Evolutionary conservation across 2,113 vertebrate species (phyloP), one percentile per base, ranked within the genome.

Genomic region (Porphyrio hochstetteri): DNA sequence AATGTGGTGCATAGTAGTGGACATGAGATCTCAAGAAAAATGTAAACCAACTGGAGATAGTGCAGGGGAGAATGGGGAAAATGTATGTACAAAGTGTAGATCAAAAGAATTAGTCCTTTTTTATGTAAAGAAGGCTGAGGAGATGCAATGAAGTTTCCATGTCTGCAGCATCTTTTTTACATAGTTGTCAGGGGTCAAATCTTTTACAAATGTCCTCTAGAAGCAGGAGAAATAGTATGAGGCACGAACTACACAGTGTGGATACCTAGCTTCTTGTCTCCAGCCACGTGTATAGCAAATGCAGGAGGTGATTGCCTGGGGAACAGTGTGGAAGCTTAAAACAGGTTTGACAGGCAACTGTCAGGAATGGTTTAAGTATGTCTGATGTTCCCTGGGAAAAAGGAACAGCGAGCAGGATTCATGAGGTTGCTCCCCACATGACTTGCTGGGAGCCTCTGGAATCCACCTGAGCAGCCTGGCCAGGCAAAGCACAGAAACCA

Each of bases 371-470:
- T 55, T 82, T 17, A 48, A 27, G 46, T 24, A 50, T 0, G 2
- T 24, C 21, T 76, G 52, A 10, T 40, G 16, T 31, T 78, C 16
- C 70, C 46, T 68, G 70, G 48, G 25, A 79, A 48, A 64, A 48
- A 36, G 48, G 36, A 21, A 16, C 44, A 48, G 24, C 0, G 5
- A 85, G 57, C 40, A 67, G n/a, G 46, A 87, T 44, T 74, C 46
- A 55, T 0, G 0, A 63, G 31, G 42, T 13, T 70, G 44, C 46
- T 84, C 67, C 52, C 53, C 0, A 0, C 0, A 0, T 21, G 38
- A 48, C 60, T 36, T 40, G 16, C 29, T 61, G 35, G 0, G 0
- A 72, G 55, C 12, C 27, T 85, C 63, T 67, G 64, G 50, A 52
- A 70, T 48, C 25, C 48, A 42, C 38, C 53, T 12, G 17, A 79